Evolutionary conservation across 1,140 invertebrate species (phyloP).

Genomic region (Cryptotermes secundus): DNA sequence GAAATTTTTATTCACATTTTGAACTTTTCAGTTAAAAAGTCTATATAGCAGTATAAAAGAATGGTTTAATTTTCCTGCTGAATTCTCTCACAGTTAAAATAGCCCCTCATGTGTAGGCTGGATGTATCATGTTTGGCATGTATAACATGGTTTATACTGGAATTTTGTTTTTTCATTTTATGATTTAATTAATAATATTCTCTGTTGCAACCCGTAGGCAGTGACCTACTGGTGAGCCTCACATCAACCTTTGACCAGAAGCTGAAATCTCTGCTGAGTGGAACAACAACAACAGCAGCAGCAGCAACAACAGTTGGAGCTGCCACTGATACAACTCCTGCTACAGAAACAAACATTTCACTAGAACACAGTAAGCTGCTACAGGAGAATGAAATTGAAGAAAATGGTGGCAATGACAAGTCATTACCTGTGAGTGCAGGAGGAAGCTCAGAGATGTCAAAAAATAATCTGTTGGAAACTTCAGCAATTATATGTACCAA

Average conservation of each 20-base stretch:
- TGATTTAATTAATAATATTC: not conserved
- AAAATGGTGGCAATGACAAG: not conserved
- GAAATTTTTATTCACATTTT: too few relatives aligned
- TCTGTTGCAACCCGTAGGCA: slow-evolving; percentile 49
- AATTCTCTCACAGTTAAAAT: too few relatives aligned
- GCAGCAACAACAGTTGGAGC: not conserved
- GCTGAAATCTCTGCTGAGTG: slow-evolving; percentile 60
- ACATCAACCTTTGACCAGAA: slow-evolving; percentile 76
- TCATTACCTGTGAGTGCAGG: not conserved
- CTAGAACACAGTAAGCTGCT: not conserved
- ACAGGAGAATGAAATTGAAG: not conserved
- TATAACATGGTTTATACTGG: too few relatives aligned
- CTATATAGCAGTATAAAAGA: too few relatives aligned
- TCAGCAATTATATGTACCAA: not conserved
- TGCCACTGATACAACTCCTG: not conserved
- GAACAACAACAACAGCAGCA: slow-evolving; percentile 43
- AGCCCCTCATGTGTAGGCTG: too few relatives aligned
- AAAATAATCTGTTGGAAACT: slow-evolving; percentile 23
- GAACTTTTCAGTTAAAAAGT: too few relatives aligned
- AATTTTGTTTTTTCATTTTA: not conserved
- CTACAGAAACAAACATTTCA: not conserved
- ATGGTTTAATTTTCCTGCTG: too few relatives aligned
- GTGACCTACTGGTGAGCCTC: slow-evolving; percentile 65
- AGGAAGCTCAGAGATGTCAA: slow-evolving; percentile 22
- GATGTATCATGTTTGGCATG: too few relatives aligned